Percentiles rank a stretch among this genome's conserved stretches.
These are phyloP conservation scores for Pygoscelis adeliae DNA, from an alignment of 2,113 vertebrate genomes.

Conservation along the genomic window DNA sequence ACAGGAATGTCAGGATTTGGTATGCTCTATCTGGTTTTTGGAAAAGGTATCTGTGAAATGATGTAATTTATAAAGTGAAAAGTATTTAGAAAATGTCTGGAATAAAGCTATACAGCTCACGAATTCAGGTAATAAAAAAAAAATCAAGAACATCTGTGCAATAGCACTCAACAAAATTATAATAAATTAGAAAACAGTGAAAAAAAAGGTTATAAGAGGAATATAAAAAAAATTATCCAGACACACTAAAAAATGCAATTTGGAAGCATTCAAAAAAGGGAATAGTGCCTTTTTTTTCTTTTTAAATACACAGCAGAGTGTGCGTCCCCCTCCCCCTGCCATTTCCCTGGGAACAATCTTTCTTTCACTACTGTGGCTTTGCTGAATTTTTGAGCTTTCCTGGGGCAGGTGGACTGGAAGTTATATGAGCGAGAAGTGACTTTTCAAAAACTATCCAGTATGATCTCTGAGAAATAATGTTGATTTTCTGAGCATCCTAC, in stretches of 20 bases:
- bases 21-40: neutral
- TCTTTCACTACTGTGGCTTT: neutral
- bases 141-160: neutral
- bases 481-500: neutral
- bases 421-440: neutral
- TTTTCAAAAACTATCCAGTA: neutral
- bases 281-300: neutral
- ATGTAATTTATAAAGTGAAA: neutral
- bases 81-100: neutral
- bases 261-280: neutral
- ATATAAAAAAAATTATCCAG: neutral
- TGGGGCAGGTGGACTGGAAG: neutral
- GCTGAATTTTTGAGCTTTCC: neutral
- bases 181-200: neutral
- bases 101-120: neutral
- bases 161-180: neutral
- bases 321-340: neutral
- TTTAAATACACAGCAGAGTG: neutral
- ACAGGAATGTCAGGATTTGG: neutral
- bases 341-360: neutral
- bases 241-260: neutral
- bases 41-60: neutral
- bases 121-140: neutral
- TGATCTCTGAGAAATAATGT: neutral
- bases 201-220: neutral